Evolutionary conservation across 2,113 vertebrate species (phyloP), one percentile per base, ranked within the genome.

Genomic region (Aegithalos caudatus): DNA sequence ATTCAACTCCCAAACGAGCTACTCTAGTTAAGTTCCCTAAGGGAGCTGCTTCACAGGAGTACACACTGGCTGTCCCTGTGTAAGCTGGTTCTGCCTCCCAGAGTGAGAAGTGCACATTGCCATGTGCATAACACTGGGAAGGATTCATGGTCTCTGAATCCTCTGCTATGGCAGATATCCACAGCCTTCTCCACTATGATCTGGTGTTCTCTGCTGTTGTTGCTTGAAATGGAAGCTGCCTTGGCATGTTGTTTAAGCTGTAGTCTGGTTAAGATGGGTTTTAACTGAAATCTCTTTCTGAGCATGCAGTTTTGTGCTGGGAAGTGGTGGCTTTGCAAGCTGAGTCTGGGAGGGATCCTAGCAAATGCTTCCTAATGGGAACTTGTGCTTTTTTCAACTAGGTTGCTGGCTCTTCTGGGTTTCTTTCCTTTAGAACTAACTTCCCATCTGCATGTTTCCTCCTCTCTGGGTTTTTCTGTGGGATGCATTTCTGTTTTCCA

Each of bases 401-500:
- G 86, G 79, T 96, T 95, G 87, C 90, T 92, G 78, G 35, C 80
- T 62, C 62, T 88, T 85, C 40, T 86, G 90, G 70, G 78, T 73
- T 90, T 91, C 88, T 95, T 81, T 92, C 86, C 90, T 94, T 91
- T 86, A 88, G 85, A 96, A 96, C 96, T 98, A 96, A 97, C 93
- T 95, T 96, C 95, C 96, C 96, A 93, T 95, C 84, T 94, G 58
- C 97, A 94, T 97, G 80, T 97, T 89, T 98, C 94, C 97, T 97
- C 97, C 97, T 96, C 79, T 94, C 90, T 96, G 97, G 97, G 96
- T 96, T 94, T 91, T 91, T 94, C 96, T 95, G 81, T 97, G 97
- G 98, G 98, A 97, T 70, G 60, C 97, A 95, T 98, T 96, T 98
- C 96, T 99, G 97, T 98, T 98, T 99, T 99, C 93, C 98, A 99